phyloP scores from a whole-genome alignment of 2,797 vertebrate genomes.

The Ambastaia sidthimunki region DNA sequence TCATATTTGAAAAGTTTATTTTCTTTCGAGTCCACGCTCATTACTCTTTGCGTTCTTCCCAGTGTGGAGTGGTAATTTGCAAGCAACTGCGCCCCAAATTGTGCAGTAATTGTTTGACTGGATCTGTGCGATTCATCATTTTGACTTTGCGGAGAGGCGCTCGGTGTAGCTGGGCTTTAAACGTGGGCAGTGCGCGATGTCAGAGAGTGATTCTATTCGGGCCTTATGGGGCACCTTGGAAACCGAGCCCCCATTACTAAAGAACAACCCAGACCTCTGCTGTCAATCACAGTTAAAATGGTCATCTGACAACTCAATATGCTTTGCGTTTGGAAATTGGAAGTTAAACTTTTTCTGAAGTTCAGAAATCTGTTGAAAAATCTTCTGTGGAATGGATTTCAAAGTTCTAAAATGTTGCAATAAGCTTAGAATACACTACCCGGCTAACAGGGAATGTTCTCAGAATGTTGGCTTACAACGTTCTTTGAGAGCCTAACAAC shows the following conservation, averaged over 20 bases:
- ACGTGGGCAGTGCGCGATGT: conserved; percentile 65
- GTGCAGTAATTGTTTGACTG: conserved; percentile 74
- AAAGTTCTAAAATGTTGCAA: no score
- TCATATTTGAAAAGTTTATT: conserved; percentile 56
- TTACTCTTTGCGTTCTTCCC: conserved; percentile 64
- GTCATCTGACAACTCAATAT: conserved; percentile 20
- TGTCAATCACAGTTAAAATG: conserved; percentile 17
- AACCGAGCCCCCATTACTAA: neutral
- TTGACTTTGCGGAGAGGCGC: conserved; percentile 67
- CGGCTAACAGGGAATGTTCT: no score
- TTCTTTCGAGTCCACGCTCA: conserved; percentile 59
- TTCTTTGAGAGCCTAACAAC: no score
- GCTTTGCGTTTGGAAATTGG: neutral
- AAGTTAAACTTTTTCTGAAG: neutral
- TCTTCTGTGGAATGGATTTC: no score
- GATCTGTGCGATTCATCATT: conserved; percentile 73
- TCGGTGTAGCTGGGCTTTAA: conserved; percentile 60
- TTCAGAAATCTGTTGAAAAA: conserved; percentile 3
- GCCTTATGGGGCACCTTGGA: conserved; percentile 42
- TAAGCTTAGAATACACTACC: no score
- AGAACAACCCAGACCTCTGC: neutral
- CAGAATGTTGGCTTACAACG: no score
- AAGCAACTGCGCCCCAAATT: conserved; percentile 67
- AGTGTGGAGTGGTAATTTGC: conserved; percentile 62
- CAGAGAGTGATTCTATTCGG: conserved; percentile 71